Base-by-base conservation (phyloP, 2,797 vertebrate genomes). In the Danio jaintianensis region DNA sequence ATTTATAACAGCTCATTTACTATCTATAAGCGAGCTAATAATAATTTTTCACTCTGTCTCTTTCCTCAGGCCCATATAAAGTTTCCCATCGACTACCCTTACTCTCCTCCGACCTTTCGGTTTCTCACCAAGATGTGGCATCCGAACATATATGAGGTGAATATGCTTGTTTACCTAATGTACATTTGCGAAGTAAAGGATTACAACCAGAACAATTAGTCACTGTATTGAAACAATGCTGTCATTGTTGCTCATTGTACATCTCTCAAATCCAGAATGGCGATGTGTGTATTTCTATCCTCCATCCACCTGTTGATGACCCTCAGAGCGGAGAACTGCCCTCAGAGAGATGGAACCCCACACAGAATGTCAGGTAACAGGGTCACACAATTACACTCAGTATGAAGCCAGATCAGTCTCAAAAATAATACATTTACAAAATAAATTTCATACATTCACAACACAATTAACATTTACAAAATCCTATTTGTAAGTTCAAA, bases 91-190 rank as follows among this genome's bases (percentile, higher is more conserved):
- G 98, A 99, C 88, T 99, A 99, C 86, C 98, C 98, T 3, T 99
- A 99, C 93, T 99, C 97, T 56, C 98, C 98, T 62, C 98, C 98
- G 62, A 98, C 98, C 85, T 99, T 99, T 92, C 96, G 97, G 89
- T 99, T 99, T 86, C 95, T 99, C 91, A 99, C 98, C 87, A 99
- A 99, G 95, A 99, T 99, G 98, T 99, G 98, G 98, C 98, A 99
- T 77, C 98, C 98, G 80, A 99, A 99, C 92, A 98, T 99, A 87
- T 99, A 99, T 81, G 98, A 99, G 96, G 98, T 98, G 93, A 94
- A 29, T n/a, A 43, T 15, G 20, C 58, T 50, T 59, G 15, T 66
- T 5, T 43, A 47, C 4, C 36, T 20, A 43, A 10, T 69, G 16
- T 16, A 58, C 18, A 50, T 50, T 20, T 69, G 7, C 4, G 48